Conservation (phyloP, 2,888 invertebrate species). For the Agonum fuliginosum region DNA sequence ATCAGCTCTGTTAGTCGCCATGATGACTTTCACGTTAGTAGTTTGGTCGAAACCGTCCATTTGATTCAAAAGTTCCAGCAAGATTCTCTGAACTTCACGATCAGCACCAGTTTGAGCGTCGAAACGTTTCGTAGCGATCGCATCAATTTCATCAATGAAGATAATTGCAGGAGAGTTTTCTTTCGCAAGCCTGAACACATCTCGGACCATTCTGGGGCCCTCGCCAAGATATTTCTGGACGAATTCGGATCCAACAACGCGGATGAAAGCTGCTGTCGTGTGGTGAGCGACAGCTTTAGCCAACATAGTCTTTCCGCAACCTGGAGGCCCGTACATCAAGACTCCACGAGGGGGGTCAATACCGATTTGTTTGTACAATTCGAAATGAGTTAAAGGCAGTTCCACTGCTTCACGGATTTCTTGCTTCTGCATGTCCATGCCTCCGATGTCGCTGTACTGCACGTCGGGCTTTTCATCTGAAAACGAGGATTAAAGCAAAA, state of each 20-base stretch:
- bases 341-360: slow-evolving; percentile 98
- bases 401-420: slow-evolving; percentile 99
- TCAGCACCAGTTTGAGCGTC: slow-evolving; percentile 99
- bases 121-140: slow-evolving; percentile 98
- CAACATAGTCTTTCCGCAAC: slow-evolving; percentile 99
- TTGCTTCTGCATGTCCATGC: slow-evolving; percentile 99
- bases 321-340: slow-evolving; percentile 99
- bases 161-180: slow-evolving; percentile 99
- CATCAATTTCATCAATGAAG: slow-evolving; percentile 99
- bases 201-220: slow-evolving; percentile 99
- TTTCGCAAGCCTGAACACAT: slow-evolving; percentile 98
- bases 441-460: slow-evolving; percentile 97
- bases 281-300: slow-evolving; percentile 99
- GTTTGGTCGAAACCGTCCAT: slow-evolving; percentile 99
- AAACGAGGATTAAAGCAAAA: neutral
- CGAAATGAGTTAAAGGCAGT: slow-evolving; percentile 97
- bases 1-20: slow-evolving; percentile 98
- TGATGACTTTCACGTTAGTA: slow-evolving; percentile 97
- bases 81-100: slow-evolving; percentile 97
- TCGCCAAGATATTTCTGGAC: slow-evolving; percentile 99
- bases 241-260: slow-evolving; percentile 99
- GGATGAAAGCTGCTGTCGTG: slow-evolving; percentile 98
- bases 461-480: slow-evolving; percentile 98
- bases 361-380: slow-evolving; percentile 98
- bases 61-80: slow-evolving; percentile 97